These are phyloP conservation scores for Amphiprion ocellaris DNA, from an alignment of 2,113 vertebrate genomes.

Conservation along the genomic window DNA sequence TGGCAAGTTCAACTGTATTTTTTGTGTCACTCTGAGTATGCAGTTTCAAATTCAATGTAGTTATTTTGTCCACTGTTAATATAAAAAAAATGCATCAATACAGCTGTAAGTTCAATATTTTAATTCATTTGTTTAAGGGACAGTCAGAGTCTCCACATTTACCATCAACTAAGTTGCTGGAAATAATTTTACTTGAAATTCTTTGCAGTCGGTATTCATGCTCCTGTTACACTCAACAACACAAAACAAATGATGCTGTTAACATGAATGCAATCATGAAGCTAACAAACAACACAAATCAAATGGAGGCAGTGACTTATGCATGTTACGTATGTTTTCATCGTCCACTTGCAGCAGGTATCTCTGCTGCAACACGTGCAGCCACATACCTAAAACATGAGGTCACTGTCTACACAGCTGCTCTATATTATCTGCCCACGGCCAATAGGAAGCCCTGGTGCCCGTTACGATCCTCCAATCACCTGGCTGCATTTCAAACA, in stretches of 20 bases:
- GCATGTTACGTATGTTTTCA: background rate
- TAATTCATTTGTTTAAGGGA: background rate
- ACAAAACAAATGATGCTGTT: no score
- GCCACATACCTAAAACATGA: conserved; percentile 65
- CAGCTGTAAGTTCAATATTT: background rate
- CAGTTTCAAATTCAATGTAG: background rate
- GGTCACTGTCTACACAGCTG: conserved; percentile 70
- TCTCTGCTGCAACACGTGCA: conserved; percentile 53
- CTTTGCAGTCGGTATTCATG: no score
- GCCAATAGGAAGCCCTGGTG: conserved; percentile 15
- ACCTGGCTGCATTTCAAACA: conserved; percentile 35
- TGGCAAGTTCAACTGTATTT: no score
- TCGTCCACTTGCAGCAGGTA: conserved; percentile 64
- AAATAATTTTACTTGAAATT: background rate
- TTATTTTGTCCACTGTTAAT: background rate
- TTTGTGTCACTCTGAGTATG: no score
- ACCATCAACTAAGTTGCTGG: background rate
- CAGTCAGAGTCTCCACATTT: background rate
- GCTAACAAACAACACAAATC: background rate
- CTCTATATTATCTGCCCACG: conserved; percentile 51
- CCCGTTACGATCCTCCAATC: conserved; percentile 50
- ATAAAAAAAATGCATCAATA: background rate
- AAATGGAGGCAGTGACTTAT: background rate
- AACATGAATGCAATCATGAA: no score
- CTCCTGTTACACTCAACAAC: no score